A percentile compares a stretch with the other conserved stretches of the same genome.
These are phyloP conservation scores for Antrozous pallidus DNA, from an alignment of 2,797 vertebrate species.

Conservation along the genomic window DNA sequence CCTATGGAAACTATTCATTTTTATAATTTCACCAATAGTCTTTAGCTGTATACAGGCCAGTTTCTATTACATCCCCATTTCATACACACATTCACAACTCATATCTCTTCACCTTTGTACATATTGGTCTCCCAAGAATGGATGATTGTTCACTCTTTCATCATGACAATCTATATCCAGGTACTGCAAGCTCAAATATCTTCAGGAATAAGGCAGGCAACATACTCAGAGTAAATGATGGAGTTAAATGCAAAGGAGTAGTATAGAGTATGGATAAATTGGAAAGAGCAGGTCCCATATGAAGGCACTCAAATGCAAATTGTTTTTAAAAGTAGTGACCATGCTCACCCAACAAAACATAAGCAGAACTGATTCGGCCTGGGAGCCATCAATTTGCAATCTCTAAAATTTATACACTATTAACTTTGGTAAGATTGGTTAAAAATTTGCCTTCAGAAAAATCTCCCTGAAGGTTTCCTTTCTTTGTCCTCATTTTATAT, in stretches of 20 bases:
- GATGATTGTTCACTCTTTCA: not conserved
- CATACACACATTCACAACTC: not conserved
- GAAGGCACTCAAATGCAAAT: not conserved
- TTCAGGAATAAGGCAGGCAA: not conserved
- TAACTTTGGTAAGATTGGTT: not conserved
- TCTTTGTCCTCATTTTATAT: not conserved
- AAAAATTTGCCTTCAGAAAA: slow-evolving; percentile 25
- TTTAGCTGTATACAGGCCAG: not conserved
- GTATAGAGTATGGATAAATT: not conserved
- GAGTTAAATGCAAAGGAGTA: not conserved
- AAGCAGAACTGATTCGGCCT: not conserved
- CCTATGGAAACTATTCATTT: not conserved
- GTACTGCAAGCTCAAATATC: not conserved
- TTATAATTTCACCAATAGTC: not conserved
- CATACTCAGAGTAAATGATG: not conserved
- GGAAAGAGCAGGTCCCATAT: not conserved
- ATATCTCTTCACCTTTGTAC: not conserved
- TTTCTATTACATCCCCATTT: not conserved
- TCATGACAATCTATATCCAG: not conserved
- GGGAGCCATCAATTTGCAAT: not conserved
- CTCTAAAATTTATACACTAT: not conserved
- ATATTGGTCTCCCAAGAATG: not conserved
- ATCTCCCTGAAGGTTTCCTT: not conserved
- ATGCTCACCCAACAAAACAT: not conserved
- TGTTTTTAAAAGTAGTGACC: not conserved